A percentile compares a stretch with the other conserved stretches of the same genome.
phyloP scores from a whole-genome alignment of 2,888 invertebrate genomes.

The Kryphioiulus occultus region DNA sequence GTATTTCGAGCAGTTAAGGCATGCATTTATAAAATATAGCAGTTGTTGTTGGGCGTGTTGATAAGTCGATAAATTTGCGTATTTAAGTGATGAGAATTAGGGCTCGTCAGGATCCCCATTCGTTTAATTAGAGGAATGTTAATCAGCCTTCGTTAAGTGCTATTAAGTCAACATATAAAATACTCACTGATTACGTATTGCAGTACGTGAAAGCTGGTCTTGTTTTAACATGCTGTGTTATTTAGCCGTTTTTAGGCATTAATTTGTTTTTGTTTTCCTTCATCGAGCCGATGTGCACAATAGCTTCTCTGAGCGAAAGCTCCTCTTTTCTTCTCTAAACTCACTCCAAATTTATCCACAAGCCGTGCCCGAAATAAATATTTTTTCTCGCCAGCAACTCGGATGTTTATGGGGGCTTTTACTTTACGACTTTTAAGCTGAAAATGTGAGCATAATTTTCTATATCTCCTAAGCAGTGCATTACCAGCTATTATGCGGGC shows the following conservation, averaged over 20 bases:
- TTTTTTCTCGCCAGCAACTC: constrained; percentile 15
- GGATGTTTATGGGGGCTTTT: constrained; percentile 16
- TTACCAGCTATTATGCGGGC: constrained; percentile 1
- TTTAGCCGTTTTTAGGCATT: neutral
- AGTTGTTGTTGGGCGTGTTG: neutral
- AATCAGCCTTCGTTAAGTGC: neutral
- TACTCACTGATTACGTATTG: too few relatives aligned
- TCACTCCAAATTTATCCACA: neutral
- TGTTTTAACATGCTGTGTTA: too few relatives aligned
- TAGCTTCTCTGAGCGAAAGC: constrained; percentile 1
- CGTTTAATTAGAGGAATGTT: constrained; percentile 5
- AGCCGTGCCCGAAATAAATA: constrained; percentile 16
- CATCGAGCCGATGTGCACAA: neutral
- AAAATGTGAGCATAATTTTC: constrained; percentile 19
- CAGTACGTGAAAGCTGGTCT: too few relatives aligned
- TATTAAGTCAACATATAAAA: neutral
- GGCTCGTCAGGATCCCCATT: neutral
- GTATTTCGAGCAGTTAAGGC: too few relatives aligned
- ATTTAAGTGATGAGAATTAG: neutral
- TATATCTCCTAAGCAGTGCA: constrained; percentile 17
- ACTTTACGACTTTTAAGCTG: constrained; percentile 10
- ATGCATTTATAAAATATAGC: too few relatives aligned
- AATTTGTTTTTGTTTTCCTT: neutral
- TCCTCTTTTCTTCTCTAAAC: neutral
- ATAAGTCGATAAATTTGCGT: neutral